These are phyloP conservation scores for Margarornis squamiger DNA, from an alignment of 2,797 vertebrate genomes.

Conservation along the genomic window DNA sequence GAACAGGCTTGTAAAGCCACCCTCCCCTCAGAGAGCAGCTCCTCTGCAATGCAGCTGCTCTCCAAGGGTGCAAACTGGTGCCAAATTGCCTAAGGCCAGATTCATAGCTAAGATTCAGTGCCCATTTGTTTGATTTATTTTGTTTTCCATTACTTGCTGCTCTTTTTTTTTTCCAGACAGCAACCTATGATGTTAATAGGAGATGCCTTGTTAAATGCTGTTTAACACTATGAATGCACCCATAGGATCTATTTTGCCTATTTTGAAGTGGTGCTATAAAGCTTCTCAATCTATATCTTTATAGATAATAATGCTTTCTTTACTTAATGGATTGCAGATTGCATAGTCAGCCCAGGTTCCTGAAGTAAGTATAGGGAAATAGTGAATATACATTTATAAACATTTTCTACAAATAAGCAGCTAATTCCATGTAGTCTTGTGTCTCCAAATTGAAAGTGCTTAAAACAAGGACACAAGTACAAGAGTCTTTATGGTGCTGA, in stretches of 20 bases:
- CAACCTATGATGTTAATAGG: neutral
- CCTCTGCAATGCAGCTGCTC: slow-evolving; percentile 63
- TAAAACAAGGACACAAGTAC: neutral
- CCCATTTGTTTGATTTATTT: slow-evolving; percentile 44
- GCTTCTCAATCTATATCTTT: neutral
- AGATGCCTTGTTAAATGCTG: slow-evolving; percentile 19
- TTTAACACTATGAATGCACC: neutral
- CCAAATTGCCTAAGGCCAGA: slow-evolving; percentile 30
- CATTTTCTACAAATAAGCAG: neutral
- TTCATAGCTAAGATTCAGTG: slow-evolving; percentile 38
- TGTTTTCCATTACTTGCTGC: slow-evolving; percentile 5
- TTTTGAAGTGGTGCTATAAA: neutral
- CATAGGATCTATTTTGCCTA: neutral
- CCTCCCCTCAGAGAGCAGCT: neutral
- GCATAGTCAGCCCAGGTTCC: neutral
- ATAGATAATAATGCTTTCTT: neutral
- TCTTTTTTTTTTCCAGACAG: neutral
- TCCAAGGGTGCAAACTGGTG: slow-evolving; percentile 21
- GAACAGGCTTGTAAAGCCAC: slow-evolving; percentile 1
- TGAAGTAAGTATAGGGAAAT: neutral
- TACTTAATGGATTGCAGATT: neutral
- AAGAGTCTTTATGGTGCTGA: neutral
- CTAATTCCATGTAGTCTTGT: neutral
- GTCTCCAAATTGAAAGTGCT: neutral
- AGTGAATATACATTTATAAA: neutral